phyloP scores from a whole-genome alignment of 2,797 vertebrate species.

The Luscinia megarhynchos region DNA sequence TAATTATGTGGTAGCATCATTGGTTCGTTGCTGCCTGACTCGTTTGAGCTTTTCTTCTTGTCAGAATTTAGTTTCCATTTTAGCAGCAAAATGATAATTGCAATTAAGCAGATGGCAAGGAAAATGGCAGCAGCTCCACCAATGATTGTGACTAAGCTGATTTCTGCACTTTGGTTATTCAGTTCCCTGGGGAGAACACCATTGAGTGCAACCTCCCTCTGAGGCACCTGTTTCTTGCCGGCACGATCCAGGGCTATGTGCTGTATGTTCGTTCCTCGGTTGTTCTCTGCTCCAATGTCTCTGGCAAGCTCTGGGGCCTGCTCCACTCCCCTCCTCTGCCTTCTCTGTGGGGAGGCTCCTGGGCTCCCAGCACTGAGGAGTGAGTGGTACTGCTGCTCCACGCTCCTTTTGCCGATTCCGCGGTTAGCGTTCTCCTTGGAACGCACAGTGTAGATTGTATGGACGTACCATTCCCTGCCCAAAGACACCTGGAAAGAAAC shows the following conservation, averaged over 20 bases:
- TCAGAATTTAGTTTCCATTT: conserved; percentile 68
- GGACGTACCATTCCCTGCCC: conserved; percentile 94
- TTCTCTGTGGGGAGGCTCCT: not conserved
- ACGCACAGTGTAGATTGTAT: conserved; percentile 93
- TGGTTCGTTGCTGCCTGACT: conserved; percentile 82
- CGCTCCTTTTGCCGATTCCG: conserved; percentile 89
- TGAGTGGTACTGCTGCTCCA: conserved; percentile 82
- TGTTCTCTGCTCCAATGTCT: conserved; percentile 85
- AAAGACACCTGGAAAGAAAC: conserved; percentile 84
- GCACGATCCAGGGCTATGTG: conserved; percentile 86
- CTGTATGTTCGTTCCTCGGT: conserved; percentile 93
- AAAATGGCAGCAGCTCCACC: conserved; percentile 82
- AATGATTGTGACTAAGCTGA: conserved; percentile 76
- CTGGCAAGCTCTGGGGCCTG: conserved; percentile 70
- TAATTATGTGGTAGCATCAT: conserved; percentile 77
- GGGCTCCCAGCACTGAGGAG: conserved; percentile 61
- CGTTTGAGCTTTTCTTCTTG: conserved; percentile 74
- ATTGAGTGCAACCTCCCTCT: conserved; percentile 67
- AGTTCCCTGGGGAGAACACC: conserved; percentile 80
- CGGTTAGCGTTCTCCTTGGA: conserved; percentile 85
- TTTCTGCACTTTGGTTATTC: conserved; percentile 58
- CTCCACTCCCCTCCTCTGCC: conserved; percentile 76
- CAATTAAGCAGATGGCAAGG: conserved; percentile 79
- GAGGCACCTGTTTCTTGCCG: conserved; percentile 62
- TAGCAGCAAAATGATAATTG: conserved; percentile 73